phyloP scores from a whole-genome alignment of 2,113 vertebrate genomes.

The Oceanites oceanicus region DNA sequence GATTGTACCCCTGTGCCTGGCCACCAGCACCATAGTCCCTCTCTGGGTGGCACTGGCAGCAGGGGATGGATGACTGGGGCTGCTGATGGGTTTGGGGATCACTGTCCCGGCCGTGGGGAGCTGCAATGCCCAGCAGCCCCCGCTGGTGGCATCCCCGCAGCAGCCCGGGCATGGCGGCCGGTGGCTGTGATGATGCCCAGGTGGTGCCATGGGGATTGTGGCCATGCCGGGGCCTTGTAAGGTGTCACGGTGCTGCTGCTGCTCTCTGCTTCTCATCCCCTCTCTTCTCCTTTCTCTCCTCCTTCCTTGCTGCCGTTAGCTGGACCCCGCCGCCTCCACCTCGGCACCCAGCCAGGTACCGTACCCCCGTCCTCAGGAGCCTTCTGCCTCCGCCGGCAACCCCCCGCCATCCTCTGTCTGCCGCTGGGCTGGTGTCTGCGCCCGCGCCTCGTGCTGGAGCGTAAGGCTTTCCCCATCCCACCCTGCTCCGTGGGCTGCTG shows the following conservation, averaged over 20 bases:
- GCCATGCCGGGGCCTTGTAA: fast-evolving
- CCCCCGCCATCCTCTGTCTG: slow-evolving; percentile 58
- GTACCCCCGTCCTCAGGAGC: slow-evolving; percentile 73
- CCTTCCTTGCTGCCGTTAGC: slow-evolving; percentile 79
- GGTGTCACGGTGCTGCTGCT: background rate
- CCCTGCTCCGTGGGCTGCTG: background rate
- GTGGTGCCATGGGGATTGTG: background rate
- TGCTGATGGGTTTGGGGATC: background rate
- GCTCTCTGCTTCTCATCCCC: slow-evolving; percentile 56
- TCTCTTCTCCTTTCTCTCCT: slow-evolving; percentile 65
- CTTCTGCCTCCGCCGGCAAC: slow-evolving; percentile 48
- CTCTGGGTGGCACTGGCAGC: background rate
- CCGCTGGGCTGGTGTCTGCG: slow-evolving; percentile 82
- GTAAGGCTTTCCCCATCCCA: slow-evolving; percentile 78
- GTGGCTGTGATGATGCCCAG: background rate
- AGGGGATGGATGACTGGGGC: background rate
- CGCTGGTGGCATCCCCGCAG: fast-evolving
- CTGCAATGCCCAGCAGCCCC: background rate
- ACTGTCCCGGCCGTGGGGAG: background rate
- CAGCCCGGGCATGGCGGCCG: background rate
- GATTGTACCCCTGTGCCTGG: background rate
- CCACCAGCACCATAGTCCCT: background rate
- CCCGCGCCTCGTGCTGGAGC: slow-evolving; percentile 84
- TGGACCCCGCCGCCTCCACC: slow-evolving; percentile 78
- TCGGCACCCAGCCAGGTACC: slow-evolving; percentile 82